Base-by-base conservation (phyloP, 2,888 invertebrate genomes). In the Junonia oenone region DNA sequence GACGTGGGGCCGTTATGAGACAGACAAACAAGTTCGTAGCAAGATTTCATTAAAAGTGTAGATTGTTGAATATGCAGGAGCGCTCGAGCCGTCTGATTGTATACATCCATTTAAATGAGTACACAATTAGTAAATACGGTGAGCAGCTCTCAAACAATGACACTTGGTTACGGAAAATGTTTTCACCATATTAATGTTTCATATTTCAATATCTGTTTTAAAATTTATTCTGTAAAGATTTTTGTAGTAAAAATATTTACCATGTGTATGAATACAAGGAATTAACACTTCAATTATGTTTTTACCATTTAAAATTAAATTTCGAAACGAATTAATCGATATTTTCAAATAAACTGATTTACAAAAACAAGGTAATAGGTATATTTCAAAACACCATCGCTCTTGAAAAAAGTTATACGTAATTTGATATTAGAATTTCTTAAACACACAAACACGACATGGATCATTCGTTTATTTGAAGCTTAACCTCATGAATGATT, bases 41-140 rank as follows among this genome's bases (percentile, higher is more conserved):
- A 45, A 38, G 51, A 57, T 59, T 57, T 54, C 59, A 55, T 60
- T 60, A 54, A 57, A 55, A 53, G 51, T 54, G 48, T 49, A 49
- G 55, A 57, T 43, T 48, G 51, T 33, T 60, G 60, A 60, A 60
- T 60, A 60, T 60, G 55, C 57, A 60, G 27, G 31, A 22, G 33
- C 40, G 38, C 51, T 60, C 45, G 15, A 57, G 43, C 54, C 33
- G 50, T 49, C 58, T 60, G 55, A 57, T 57, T 57, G 60, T 60
- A 57, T 60, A 57, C 54, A 57, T 60, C 26, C 51, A 60, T 57
- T 49, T 38, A 35, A 57, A 60, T 51, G 57, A 45, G 51, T 54
- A 48, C 47, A 54, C 40, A 48, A 48, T 40, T 29, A 52, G 13
- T 52, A 46, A 43, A 47, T 26, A 29, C 45, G n/a, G 40, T 55